Evolutionary conservation across 2,797 vertebrate species (phyloP).

Genomic region (Enteromius unitaeniatus): DNA sequence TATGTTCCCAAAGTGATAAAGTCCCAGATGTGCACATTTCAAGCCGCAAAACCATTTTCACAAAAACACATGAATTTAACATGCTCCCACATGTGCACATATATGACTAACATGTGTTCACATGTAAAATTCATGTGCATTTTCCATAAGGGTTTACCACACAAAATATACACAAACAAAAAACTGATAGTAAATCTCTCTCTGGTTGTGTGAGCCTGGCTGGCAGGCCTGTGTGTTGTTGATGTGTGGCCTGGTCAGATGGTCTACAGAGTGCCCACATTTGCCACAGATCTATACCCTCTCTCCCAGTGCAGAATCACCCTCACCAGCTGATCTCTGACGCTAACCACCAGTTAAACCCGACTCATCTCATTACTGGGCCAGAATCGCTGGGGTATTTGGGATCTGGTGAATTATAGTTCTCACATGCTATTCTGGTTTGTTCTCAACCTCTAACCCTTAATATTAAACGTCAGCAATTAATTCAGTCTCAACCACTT

Average conservation of each 20-base stretch:
- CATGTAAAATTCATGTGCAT: conserved; percentile 25
- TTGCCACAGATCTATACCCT: conserved; percentile 83
- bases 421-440: neutral
- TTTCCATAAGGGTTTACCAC: neutral
- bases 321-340: conserved; percentile 34
- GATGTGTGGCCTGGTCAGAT: conserved; percentile 80
- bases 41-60: neutral
- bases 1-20: conserved; percentile 1
- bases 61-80: conserved; percentile 2
- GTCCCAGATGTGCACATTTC: neutral
- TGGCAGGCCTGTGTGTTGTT: conserved; percentile 77
- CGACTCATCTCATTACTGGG: conserved; percentile 23
- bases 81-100: conserved; percentile 1
- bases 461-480: neutral
- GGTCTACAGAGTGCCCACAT: conserved; percentile 74
- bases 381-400: conserved; percentile 33
- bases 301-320: conserved; percentile 43
- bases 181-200: conserved; percentile 1
- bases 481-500: neutral
- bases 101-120: conserved; percentile 23
- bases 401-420: conserved; percentile 26
- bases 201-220: conserved; percentile 29
- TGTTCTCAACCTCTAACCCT: neutral
- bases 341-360: conserved; percentile 43
- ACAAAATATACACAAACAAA: neutral